Base-by-base conservation (phyloP, 2,113 vertebrate genomes). In the Athene cunicularia region DNA sequence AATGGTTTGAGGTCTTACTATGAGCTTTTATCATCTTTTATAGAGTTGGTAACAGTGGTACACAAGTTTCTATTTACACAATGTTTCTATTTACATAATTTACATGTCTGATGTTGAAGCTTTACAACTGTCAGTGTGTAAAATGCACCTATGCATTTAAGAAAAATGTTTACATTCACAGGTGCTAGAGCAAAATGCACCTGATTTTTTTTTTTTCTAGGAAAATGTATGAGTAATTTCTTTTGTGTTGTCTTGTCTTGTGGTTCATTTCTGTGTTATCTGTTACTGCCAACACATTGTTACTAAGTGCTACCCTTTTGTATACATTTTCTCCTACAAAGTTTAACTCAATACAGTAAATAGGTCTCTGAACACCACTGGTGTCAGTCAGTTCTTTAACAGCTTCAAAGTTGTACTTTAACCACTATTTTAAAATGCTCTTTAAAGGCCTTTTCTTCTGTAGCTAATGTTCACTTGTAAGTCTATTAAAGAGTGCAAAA, bases 161-260 rank as follows among this genome's bases (percentile, higher is more conserved):
- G 47, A 41, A 55, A 90, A 95, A 59, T 39, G 58, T 93, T 75
- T 45, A 52, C 81, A 75, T 63, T 75, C 22, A 62, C 62, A 60
- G 63, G 55, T 71, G 47, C 26, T 87, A 88, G 87, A 87, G 80
- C 49, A 94, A 88, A 93, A 85, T 45, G 52, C 91, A 83, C 90
- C 88, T 86, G 52, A 22, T n/a, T 45, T 63, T 71, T 86, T n/a
- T 49, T 91, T 90, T 79, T 49, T 17, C 72, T 89, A 90, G 92
- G 91, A 91, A 91, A 88, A 71, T 39, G 47, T 84, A 5, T 49
- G 28, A 80, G 37, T 90, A 3, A 37, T 92, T 80, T 76, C 35
- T 84, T 85, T 41, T 82, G 68, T 95, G 76, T 87, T 4, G 5
- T 85, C 82, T 89, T 17, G 8, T 79, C 43, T 55, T 86, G 18